Base-by-base conservation (phyloP, 2,888 invertebrate species). In the Caenorhabditis macrosperma region DNA sequence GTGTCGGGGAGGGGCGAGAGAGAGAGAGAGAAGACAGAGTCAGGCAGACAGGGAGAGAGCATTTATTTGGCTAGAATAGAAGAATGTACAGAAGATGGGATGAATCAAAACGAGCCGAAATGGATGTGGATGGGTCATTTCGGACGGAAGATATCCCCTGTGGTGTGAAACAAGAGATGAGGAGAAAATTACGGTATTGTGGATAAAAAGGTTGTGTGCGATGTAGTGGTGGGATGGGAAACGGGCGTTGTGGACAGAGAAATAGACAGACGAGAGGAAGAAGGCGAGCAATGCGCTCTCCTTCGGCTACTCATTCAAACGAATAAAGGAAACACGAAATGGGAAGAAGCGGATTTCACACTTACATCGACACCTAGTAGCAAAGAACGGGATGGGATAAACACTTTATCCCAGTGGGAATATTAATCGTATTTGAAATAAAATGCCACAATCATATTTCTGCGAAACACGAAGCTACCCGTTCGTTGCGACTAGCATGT, bases 61-160 rank as follows among this genome's bases (percentile, higher is more conserved):
- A 48, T 48, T 59, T 35, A 48, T 68, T 67, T 68, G 68, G 68
- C 68, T 68, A 59, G 55, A 55, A 33, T 22, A 48, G 57, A 35
- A 74, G 28, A 57, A 52, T 50, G 55, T 48, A 46, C 30, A 50
- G 30, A 44, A 35, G 50, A 74, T n/a, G n/a, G 41, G 33, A 28
- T 9, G 12, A 7, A 44, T 26, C 55, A 35, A 67, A 66, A 50
- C 9, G 64, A 64, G 41, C 30, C 46, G 57, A 38, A 24, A 35
- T 1, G 17, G 35, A 55, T 2, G 26, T 3, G 28, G 30, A 55
- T 10, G 26, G 24, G 50, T 10, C 46, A 46, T 46, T 46, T 4
- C 4, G 46, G 46, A 22, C 20, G 7, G 46, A n/a, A n/a, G 46
- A 46, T 46, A 22, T 3, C 7, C 22, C 22, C 17, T 17, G 20